Conservation (phyloP, 2,797 vertebrate species). For the Oceanodroma leucorhoa region DNA sequence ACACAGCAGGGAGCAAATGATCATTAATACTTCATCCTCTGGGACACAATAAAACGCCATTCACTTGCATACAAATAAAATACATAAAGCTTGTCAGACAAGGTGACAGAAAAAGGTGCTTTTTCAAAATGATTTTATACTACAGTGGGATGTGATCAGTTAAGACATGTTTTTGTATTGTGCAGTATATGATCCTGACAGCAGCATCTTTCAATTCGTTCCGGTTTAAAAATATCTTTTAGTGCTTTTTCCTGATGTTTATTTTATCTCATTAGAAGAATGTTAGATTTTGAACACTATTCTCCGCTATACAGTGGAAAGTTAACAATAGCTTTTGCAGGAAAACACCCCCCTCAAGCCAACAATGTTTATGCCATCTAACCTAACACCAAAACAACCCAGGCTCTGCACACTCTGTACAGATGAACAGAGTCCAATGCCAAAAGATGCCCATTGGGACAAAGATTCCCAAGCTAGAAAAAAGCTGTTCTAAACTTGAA, state of each 20-base stretch:
- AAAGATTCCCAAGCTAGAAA: background rate
- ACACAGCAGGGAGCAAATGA: conserved; percentile 71
- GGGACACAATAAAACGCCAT: conserved; percentile 70
- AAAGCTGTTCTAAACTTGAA: background rate
- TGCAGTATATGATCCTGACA: background rate
- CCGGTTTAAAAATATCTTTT: background rate
- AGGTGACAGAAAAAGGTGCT: conserved; percentile 53
- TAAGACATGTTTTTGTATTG: conserved; percentile 4
- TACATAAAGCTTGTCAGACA: conserved; percentile 63
- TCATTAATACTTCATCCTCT: conserved; percentile 72
- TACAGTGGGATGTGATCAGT: background rate
- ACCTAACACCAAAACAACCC: no score
- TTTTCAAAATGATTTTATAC: conserved; percentile 49
- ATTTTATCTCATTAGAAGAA: background rate
- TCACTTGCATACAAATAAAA: conserved; percentile 74
- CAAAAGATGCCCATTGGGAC: background rate
- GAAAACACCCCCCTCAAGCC: background rate
- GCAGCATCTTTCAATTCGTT: conserved; percentile 11
- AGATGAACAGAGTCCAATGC: fast-evolving
- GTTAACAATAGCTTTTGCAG: background rate
- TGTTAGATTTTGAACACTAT: background rate
- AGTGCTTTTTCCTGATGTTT: background rate
- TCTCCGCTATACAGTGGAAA: background rate
- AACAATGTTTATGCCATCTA: background rate
- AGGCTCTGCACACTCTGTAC: fast-evolving